These are phyloP conservation scores for Trichomalopsis sarcophagae DNA, from an alignment of 1,140 invertebrate species.

Conservation along the genomic window DNA sequence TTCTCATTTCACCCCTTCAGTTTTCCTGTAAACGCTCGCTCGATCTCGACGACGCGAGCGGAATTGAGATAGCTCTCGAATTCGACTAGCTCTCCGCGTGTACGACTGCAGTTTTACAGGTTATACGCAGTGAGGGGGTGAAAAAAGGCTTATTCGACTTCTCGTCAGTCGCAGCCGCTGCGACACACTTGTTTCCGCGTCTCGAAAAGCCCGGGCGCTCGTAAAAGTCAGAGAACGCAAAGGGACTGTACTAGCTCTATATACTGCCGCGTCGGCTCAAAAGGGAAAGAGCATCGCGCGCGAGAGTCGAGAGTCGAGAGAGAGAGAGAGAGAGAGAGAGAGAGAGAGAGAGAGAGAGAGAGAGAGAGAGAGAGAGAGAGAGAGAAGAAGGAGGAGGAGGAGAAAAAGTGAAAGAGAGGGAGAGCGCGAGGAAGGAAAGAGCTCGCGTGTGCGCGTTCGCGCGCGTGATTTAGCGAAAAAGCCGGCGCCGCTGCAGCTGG, in stretches of 20 bases:
- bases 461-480: slow-evolving; percentile 25
- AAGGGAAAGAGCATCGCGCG: not conserved
- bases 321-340: not conserved
- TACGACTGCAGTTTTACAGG: not conserved
- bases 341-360: not conserved
- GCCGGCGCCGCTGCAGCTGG: not conserved
- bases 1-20: not conserved
- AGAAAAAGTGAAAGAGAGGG: not conserved
- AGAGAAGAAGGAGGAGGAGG: not conserved
- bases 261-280: not conserved
- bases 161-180: not conserved
- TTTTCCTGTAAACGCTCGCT: no score
- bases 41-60: not conserved
- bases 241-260: not conserved
- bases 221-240: slow-evolving; percentile 9
- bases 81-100: not conserved
- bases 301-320: no score
- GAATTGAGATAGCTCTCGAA: not conserved
- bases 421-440: not conserved
- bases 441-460: slow-evolving; percentile 15
- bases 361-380: not conserved
- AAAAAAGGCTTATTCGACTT: not conserved
- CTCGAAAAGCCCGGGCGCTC: not conserved
- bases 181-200: slow-evolving; percentile 11
- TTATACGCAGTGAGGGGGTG: not conserved